These are phyloP conservation scores for Sibirionetta formosa DNA, from an alignment of 2,797 vertebrate genomes.

Conservation along the genomic window DNA sequence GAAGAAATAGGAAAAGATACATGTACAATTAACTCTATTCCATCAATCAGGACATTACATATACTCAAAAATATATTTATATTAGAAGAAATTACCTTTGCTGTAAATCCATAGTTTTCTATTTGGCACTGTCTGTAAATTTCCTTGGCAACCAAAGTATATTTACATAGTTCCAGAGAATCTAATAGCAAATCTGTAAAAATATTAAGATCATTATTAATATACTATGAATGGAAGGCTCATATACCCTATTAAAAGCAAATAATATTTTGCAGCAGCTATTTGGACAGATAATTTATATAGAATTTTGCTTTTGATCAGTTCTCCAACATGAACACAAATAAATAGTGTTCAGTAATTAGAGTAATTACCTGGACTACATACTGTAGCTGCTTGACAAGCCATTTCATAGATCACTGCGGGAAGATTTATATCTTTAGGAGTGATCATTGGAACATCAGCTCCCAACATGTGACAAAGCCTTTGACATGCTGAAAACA, in stretches of 20 bases:
- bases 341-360: too few species aligned
- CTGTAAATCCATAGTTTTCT: constrained; percentile 89
- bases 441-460: constrained; percentile 87
- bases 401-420: constrained; percentile 89
- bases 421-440: constrained; percentile 87
- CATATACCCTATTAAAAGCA: background rate
- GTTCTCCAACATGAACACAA: background rate
- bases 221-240: background rate
- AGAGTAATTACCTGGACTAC: constrained; percentile 87
- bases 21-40: background rate
- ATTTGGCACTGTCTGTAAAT: constrained; percentile 95
- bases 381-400: constrained; percentile 91
- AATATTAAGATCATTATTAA: background rate
- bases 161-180: constrained; percentile 94
- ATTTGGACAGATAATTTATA: background rate
- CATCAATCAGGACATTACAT: background rate
- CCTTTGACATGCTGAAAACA: constrained; percentile 89
- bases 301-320: background rate
- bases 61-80: background rate
- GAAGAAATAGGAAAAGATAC: background rate
- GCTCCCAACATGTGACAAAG: constrained; percentile 92
- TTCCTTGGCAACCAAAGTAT: constrained; percentile 89
- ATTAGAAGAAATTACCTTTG: constrained; percentile 85
- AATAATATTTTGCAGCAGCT: background rate
- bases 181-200: constrained; percentile 92